Percentiles rank a stretch among this genome's conserved stretches.
phyloP scores from a whole-genome alignment of 2,113 vertebrate species.

The Psammodynastes pulverulentus region DNA sequence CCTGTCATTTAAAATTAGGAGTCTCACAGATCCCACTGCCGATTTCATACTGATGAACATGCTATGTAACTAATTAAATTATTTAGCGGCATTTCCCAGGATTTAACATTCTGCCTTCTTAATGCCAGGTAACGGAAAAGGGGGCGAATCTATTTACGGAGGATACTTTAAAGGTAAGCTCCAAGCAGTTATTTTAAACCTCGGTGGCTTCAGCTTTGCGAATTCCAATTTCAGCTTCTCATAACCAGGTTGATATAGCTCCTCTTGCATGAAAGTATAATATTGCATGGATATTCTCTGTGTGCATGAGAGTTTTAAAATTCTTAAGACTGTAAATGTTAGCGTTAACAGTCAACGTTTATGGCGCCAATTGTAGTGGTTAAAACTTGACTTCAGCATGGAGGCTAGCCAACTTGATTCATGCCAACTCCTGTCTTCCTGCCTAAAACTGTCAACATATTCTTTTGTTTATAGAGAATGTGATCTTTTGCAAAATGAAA shows the following conservation, averaged over 20 bases:
- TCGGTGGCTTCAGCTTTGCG: constrained; percentile 62
- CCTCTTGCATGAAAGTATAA: constrained; percentile 83
- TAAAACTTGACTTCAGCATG: constrained; percentile 91
- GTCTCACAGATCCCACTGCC: too few relatives aligned
- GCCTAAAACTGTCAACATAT: constrained; percentile 99
- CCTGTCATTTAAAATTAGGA: background rate
- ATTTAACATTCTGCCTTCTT: constrained; percentile 36
- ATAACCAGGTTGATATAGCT: constrained; percentile 73
- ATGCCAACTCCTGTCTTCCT: constrained; percentile 97
- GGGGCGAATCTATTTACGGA: constrained; percentile 97
- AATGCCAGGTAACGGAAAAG: constrained; percentile 91
- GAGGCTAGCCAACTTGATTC: constrained; percentile 97
- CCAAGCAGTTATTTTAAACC: constrained; percentile 48
- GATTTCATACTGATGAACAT: background rate
- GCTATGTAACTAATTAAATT: background rate
- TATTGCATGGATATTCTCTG: constrained; percentile 80
- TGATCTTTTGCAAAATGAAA: constrained; percentile 99
- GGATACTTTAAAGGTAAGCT: constrained; percentile 98
- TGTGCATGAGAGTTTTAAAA: constrained; percentile 71
- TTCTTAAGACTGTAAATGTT: constrained; percentile 67
- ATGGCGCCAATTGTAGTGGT: constrained; percentile 79
- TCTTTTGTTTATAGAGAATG: constrained; percentile 99
- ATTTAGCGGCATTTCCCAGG: background rate
- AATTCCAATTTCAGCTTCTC: constrained; percentile 67
- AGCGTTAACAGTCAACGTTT: constrained; percentile 75